Conservation (phyloP, 2,888 invertebrate species). For the Tipula vernalis region DNA sequence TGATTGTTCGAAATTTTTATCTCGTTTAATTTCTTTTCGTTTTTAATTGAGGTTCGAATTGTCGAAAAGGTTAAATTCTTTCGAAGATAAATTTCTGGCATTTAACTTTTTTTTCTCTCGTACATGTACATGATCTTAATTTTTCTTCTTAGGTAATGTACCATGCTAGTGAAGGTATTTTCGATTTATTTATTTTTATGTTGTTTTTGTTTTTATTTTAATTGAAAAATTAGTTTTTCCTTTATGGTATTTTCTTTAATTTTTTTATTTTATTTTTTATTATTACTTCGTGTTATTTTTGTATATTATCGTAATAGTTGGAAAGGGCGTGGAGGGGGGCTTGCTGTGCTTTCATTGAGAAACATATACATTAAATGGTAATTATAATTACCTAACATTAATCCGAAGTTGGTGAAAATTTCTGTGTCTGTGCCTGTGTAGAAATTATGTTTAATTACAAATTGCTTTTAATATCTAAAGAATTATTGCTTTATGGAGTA, state of each 20-base stretch:
- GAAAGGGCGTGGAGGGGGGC: not conserved
- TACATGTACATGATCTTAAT: not conserved
- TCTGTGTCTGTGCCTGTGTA: not conserved
- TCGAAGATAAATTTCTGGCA: not conserved
- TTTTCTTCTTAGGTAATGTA: not conserved
- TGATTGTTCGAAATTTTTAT: not conserved
- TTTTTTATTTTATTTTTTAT: not conserved
- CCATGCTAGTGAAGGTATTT: not conserved
- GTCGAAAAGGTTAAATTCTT: constrained; percentile 4
- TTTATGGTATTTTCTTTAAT: not conserved
- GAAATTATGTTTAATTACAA: not conserved
- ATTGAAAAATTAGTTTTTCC: not conserved
- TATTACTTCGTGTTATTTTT: not conserved
- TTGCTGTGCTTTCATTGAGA: not conserved
- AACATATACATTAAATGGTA: not conserved
- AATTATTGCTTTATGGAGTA: not conserved
- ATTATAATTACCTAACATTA: not conserved
- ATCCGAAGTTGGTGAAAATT: not conserved
- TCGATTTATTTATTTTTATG: not conserved
- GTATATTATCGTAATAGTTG: not conserved
- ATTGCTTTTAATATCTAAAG: not conserved
- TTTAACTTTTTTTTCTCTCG: not conserved
- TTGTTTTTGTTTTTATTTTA: not conserved
- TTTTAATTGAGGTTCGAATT: not conserved
- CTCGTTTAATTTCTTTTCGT: not conserved